phyloP scores from a whole-genome alignment of 2,888 invertebrate species.

The Pardosa pseudoannulata region DNA sequence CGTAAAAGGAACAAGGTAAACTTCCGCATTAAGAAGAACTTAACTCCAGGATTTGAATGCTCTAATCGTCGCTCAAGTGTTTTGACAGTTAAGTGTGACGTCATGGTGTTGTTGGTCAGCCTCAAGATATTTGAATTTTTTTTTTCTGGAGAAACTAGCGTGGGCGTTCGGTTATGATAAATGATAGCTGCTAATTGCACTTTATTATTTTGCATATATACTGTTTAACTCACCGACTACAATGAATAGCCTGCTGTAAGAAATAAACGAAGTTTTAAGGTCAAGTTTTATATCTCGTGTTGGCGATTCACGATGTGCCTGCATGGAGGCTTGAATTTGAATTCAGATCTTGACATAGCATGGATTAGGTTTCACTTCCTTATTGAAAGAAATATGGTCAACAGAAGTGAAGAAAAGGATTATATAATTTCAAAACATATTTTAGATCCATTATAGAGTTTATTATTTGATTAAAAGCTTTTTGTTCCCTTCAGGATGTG shows the following conservation, averaged over 20 bases:
- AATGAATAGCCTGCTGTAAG: neutral
- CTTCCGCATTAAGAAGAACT: neutral
- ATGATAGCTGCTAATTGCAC: conserved; percentile 5
- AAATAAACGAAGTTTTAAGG: neutral
- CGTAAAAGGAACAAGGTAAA: conserved; percentile 7
- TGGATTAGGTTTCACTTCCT: neutral
- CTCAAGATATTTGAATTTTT: too few relatives aligned
- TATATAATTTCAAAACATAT: too few relatives aligned
- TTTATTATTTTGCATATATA: conserved; percentile 1
- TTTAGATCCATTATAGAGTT: too few relatives aligned
- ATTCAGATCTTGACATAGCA: neutral
- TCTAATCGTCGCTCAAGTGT: neutral
- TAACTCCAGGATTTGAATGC: neutral
- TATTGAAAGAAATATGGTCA: too few relatives aligned
- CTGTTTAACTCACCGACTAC: neutral
- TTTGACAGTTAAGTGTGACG: neutral
- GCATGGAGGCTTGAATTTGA: neutral
- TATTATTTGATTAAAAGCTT: too few relatives aligned
- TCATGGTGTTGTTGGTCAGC: neutral
- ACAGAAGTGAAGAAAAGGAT: too few relatives aligned
- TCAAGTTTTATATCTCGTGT: neutral
- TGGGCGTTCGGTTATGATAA: neutral
- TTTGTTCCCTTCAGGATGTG: too few relatives aligned
- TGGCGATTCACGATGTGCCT: neutral
- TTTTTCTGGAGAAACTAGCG: too few relatives aligned